Evolutionary conservation across 2,888 invertebrate species (phyloP), one percentile per base, ranked within the genome.

Genomic region (Brachyopa scutellaris): DNA sequence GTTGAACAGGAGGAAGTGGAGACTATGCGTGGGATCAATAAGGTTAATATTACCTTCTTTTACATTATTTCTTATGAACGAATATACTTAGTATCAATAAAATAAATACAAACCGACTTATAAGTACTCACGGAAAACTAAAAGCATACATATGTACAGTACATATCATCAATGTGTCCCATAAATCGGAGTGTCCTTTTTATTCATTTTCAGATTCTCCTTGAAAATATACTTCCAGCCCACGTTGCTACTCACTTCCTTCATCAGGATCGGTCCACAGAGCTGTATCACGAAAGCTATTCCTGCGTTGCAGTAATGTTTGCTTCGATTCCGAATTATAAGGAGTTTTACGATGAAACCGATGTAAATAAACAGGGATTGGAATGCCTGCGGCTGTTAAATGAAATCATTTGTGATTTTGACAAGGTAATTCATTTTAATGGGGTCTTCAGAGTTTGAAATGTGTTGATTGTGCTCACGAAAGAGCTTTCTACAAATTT

Each of bases 371-470:
- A 98, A 86, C 98, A 99, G 89, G 98, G 98, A 0, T 91, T 99
- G 36, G 99, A 99, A 90, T 99, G 99, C 88, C 91, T 99, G 77
- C 91, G 99, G 76, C 92, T 99, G 26, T 92, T 99, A 21, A 99
- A 99, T 89, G 99, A 99, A 92, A 99, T 99, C 86, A 98, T 99
- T 84, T 98, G 98, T 88, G 99, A 99, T 90, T 99, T 99, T 91
- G 99, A 99, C 90, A 97, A 97, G 94, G 97, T 97, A 78, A 33
- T 13, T 49, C 9, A 45, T 8, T 13, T n/a, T 55, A 36, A 17
- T 72, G 42, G 8, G 2, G 17, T 15, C 21, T 62, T 49, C 4
- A 33, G 33, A 19, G 5, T 33, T 23, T 23, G 40, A 40, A 40
- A 40, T 15, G 7, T 17, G 17, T 40, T 40, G 6, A 40, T n/a